Percentiles rank a stretch among this genome's conserved stretches.
Evolutionary conservation across 2,113 vertebrate species (phyloP).

Genomic region (Ranitomeya variabilis): DNA sequence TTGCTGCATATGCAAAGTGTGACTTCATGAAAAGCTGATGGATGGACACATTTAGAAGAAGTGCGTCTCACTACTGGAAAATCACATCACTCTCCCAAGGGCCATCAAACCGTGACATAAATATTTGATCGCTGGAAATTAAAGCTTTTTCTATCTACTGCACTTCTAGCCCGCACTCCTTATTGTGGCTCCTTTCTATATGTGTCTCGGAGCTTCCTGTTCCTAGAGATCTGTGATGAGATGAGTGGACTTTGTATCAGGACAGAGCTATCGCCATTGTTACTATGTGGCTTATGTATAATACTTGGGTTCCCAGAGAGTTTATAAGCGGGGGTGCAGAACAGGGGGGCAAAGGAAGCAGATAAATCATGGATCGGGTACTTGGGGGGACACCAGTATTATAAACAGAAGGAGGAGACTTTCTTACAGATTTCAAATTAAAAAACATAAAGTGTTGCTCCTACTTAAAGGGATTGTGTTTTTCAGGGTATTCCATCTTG

Average conservation of each 20-base stretch:
- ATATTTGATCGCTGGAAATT: constrained; percentile 51
- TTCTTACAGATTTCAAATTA: too few relatives aligned
- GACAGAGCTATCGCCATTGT: not conserved
- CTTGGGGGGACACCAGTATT: too few relatives aligned
- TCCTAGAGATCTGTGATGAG: not conserved
- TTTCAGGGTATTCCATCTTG: too few relatives aligned
- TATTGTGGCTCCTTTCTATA: not conserved
- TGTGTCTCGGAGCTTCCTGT: not conserved
- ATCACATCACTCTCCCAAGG: constrained; percentile 50
- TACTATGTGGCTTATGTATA: not conserved
- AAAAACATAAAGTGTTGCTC: too few relatives aligned
- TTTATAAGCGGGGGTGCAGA: too few relatives aligned
- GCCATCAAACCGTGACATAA: constrained; percentile 52
- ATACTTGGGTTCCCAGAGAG: too few relatives aligned
- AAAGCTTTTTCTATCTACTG: constrained; percentile 50
- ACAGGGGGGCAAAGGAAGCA: too few relatives aligned
- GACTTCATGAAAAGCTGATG: constrained; percentile 48
- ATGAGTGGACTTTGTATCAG: not conserved
- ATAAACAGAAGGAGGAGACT: too few relatives aligned
- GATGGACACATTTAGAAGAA: constrained; percentile 53
- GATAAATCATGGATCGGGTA: too few relatives aligned
- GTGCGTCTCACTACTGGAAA: constrained; percentile 47
- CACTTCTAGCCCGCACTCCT: not conserved
- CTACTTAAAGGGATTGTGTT: too few relatives aligned
- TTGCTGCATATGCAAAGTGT: constrained; percentile 46